Evolutionary conservation across 1,140 invertebrate genomes (phyloP).

Genomic region (Venturia canescens): DNA sequence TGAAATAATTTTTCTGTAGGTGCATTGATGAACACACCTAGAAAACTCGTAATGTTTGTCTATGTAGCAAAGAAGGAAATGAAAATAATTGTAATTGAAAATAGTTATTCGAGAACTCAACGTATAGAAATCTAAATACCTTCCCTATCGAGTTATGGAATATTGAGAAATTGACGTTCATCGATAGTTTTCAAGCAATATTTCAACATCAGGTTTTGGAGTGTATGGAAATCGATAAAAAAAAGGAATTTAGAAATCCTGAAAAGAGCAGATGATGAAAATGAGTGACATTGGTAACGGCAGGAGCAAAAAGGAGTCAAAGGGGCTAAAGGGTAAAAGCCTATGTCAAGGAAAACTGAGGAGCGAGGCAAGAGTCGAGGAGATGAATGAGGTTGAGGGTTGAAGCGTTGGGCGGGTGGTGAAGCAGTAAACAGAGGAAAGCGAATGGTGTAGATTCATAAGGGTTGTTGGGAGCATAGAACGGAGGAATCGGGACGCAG

Average conservation of each 20-base stretch:
- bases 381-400: constrained; percentile 35
- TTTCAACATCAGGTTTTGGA: no score
- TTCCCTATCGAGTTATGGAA: no score
- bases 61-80: no score
- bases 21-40: no score
- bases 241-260: constrained; percentile 21
- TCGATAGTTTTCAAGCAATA: no score
- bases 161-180: no score
- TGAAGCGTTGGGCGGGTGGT: constrained; percentile 51
- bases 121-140: no score
- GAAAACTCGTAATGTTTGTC: no score
- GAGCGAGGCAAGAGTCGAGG: not conserved
- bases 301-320: constrained; percentile 51
- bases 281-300: constrained; percentile 28
- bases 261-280: constrained; percentile 29
- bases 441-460: constrained; percentile 25
- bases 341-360: constrained; percentile 47
- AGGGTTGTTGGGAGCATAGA: constrained; percentile 14
- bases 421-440: constrained; percentile 25
- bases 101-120: no score
- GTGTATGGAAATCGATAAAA: no score
- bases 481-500: constrained; percentile 29
- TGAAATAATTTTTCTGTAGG: no score
- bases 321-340: constrained; percentile 69
- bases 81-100: no score